These are phyloP conservation scores for Heliconius aoede DNA, from an alignment of 2,888 invertebrate species.

Conservation along the genomic window DNA sequence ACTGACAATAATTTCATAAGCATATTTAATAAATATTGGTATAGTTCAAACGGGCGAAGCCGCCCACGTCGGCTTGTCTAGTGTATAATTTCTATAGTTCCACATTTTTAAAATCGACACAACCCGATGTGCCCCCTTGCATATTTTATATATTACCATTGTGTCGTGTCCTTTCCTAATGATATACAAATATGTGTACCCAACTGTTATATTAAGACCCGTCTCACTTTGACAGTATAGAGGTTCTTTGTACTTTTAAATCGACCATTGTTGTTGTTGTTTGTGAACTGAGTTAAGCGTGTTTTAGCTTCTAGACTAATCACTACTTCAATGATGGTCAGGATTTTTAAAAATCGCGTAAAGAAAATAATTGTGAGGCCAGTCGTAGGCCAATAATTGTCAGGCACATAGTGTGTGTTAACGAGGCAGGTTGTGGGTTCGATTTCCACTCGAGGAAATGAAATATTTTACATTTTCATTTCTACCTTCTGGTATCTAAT, in stretches of 20 bases:
- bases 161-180: constrained; percentile 65
- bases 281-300: constrained; percentile 38
- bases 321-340: background rate
- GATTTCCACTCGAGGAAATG: no score
- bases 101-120: constrained; percentile 50
- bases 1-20: no score
- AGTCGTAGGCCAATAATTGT: no score
- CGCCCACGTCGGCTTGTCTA: background rate
- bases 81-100: no score
- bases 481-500: no score
- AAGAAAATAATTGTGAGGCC: no score
- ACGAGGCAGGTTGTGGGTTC: no score
- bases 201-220: constrained; percentile 61
- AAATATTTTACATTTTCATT: no score
- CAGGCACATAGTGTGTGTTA: no score
- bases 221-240: constrained; percentile 55
- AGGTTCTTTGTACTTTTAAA: constrained; percentile 45
- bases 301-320: constrained; percentile 25
- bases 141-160: constrained; percentile 78
- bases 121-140: constrained; percentile 66
- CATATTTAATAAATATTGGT: no score
- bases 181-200: constrained; percentile 71
- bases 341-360: background rate
- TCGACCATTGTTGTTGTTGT: constrained; percentile 37
- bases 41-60: no score